Evolutionary conservation across 2,888 invertebrate genomes (phyloP).

Genomic region (Microctonus hyperodae): DNA sequence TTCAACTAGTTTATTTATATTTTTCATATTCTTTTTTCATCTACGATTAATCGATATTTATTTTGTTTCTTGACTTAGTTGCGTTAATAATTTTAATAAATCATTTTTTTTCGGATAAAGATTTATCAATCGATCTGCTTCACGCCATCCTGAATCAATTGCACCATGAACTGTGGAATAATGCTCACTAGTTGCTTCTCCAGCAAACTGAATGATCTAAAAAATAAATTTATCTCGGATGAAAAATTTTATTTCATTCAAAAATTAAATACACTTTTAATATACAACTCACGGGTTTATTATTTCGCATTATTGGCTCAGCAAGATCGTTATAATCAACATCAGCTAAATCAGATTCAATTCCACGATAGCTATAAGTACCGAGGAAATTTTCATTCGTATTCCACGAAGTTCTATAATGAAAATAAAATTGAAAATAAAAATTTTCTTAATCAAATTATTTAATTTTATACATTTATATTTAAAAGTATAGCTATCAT

Average conservation of each 20-base stretch:
- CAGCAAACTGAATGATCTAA: constrained; percentile 72
- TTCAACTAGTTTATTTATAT: too few species aligned
- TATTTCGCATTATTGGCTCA: constrained; percentile 62
- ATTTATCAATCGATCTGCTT: constrained; percentile 69
- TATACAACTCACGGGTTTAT: constrained; percentile 54
- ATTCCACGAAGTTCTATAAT: constrained; percentile 73
- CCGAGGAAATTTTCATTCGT: constrained; percentile 74
- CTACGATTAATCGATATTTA: neutral
- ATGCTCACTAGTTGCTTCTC: constrained; percentile 70
- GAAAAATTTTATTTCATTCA: too few species aligned
- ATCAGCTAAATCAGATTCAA: constrained; percentile 64
- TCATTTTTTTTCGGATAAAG: constrained; percentile 10
- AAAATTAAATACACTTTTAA: too few species aligned
- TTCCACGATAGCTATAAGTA: constrained; percentile 71
- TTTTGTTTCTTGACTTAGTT: neutral
- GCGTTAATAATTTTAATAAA: neutral
- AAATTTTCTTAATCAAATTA: too few species aligned
- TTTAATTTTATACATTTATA: too few species aligned
- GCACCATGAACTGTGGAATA: constrained; percentile 76
- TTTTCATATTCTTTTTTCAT: neutral
- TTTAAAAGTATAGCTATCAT: constrained; percentile 24
- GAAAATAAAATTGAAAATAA: neutral
- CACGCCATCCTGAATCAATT: constrained; percentile 73
- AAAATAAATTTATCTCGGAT: constrained; percentile 13
- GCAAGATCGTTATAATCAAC: constrained; percentile 66